Evolutionary conservation across 2,113 vertebrate genomes (phyloP).

Genomic region (Chaetodon auriga): DNA sequence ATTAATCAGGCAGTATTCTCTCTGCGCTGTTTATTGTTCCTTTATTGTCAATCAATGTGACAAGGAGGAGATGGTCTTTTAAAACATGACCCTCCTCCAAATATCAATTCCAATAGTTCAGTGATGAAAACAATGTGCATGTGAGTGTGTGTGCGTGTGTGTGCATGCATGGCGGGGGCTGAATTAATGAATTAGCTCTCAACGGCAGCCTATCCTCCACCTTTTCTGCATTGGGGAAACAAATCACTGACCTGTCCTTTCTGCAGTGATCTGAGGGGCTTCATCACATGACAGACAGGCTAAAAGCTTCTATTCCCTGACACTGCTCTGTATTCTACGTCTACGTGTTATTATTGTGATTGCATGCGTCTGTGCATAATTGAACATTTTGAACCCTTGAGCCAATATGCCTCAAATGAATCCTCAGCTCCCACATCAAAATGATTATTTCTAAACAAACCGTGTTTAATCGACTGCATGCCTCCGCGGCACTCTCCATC

Average conservation of each 20-base stretch:
- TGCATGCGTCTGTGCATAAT: constrained; percentile 56
- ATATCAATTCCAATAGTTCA: constrained; percentile 65
- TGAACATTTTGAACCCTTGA: constrained; percentile 73
- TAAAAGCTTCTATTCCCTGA: constrained; percentile 42
- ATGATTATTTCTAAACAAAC: constrained; percentile 84
- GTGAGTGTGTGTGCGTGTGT: background rate
- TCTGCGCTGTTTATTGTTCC: constrained; percentile 61
- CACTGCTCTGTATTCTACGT: constrained; percentile 24
- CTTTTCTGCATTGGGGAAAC: constrained; percentile 54
- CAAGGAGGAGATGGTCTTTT: constrained; percentile 60
- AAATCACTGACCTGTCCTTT: constrained; percentile 72
- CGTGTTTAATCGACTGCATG: constrained; percentile 80
- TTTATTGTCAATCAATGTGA: constrained; percentile 75
- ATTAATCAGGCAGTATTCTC: constrained; percentile 59
- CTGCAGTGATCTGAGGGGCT: constrained; percentile 32
- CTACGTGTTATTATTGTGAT: constrained; percentile 45
- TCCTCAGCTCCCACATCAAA: constrained; percentile 74
- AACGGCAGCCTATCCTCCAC: constrained; percentile 53
- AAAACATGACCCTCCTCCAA: constrained; percentile 61
- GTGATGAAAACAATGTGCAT: constrained; percentile 40
- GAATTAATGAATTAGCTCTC: constrained; percentile 66
- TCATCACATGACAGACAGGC: constrained; percentile 36
- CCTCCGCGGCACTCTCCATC: constrained; percentile 77
- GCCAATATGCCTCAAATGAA: constrained; percentile 72
- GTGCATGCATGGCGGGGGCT: background rate